Evolutionary conservation across 2,888 invertebrate species (phyloP).

Genomic region (Molanna angustata): DNA sequence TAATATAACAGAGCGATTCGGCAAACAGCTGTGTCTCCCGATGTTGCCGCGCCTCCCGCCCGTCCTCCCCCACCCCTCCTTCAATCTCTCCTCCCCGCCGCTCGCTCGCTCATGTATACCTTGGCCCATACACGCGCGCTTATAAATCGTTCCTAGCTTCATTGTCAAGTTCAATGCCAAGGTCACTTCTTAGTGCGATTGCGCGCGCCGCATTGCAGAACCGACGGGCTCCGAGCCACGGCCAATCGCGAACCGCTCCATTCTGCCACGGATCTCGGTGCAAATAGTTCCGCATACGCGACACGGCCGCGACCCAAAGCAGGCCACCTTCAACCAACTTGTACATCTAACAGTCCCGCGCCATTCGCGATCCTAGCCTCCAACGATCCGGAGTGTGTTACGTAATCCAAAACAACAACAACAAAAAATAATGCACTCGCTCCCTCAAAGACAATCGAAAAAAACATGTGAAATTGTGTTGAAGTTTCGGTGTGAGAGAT

Average conservation of each 20-base stretch:
- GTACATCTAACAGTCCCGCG: slow-evolving; percentile 8
- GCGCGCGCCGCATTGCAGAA: slow-evolving; percentile 67
- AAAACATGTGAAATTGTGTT: no score
- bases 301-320: slow-evolving; percentile 10
- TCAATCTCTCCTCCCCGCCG: neutral
- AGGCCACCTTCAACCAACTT: slow-evolving; percentile 18
- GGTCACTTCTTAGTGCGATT: slow-evolving; percentile 67
- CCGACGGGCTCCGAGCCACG: slow-evolving; percentile 34
- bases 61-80: neutral
- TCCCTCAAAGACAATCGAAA: no score
- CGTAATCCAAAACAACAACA: no score
- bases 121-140: slow-evolving; percentile 24
- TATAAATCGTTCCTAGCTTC: slow-evolving; percentile 41
- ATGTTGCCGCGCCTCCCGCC: neutral
- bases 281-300: slow-evolving; percentile 20
- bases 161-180: slow-evolving; percentile 81
- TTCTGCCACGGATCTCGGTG: slow-evolving; percentile 9
- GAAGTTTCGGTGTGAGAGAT: no score
- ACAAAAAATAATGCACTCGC: no score
- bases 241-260: slow-evolving; percentile 18
- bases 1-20: no score
- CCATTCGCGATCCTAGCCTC: slow-evolving; percentile 4
- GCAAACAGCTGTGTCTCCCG: no score
- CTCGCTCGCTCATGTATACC: slow-evolving; percentile 14
- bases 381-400: no score